Evolutionary conservation across 2,797 vertebrate species (phyloP).

Genomic region (Tapera naevia): DNA sequence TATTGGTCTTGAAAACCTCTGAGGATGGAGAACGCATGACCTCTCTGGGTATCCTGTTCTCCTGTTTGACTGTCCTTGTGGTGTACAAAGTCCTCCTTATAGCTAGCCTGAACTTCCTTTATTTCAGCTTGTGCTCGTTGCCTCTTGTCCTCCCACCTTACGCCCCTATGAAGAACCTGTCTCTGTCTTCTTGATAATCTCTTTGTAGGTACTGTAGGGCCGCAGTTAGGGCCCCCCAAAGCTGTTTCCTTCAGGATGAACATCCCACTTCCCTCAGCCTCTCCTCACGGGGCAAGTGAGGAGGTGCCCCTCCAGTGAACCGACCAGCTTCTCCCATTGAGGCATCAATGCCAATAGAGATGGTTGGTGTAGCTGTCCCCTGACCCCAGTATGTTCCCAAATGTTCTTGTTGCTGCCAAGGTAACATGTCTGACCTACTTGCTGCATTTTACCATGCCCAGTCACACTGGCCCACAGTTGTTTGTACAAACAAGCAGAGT

Average conservation of each 20-base stretch:
- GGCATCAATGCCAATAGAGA: background rate
- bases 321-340: background rate
- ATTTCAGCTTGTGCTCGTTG: background rate
- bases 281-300: background rate
- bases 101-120: background rate
- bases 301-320: background rate
- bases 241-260: background rate
- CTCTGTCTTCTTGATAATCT: background rate
- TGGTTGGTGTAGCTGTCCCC: background rate
- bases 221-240: background rate
- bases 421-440: background rate
- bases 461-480: background rate
- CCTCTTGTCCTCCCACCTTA: background rate
- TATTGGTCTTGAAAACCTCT: background rate
- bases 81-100: background rate
- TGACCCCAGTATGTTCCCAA: background rate
- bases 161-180: background rate
- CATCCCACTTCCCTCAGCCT: background rate
- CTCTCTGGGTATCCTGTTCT: background rate
- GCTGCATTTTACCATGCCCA: fast-evolving
- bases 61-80: background rate
- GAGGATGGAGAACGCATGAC: background rate
- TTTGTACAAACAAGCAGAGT: background rate
- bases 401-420: background rate
- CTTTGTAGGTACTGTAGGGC: background rate